Evolutionary conservation across 2,888 invertebrate species (phyloP), one percentile per base, ranked within the genome.

Genomic region (Tuta absoluta): DNA sequence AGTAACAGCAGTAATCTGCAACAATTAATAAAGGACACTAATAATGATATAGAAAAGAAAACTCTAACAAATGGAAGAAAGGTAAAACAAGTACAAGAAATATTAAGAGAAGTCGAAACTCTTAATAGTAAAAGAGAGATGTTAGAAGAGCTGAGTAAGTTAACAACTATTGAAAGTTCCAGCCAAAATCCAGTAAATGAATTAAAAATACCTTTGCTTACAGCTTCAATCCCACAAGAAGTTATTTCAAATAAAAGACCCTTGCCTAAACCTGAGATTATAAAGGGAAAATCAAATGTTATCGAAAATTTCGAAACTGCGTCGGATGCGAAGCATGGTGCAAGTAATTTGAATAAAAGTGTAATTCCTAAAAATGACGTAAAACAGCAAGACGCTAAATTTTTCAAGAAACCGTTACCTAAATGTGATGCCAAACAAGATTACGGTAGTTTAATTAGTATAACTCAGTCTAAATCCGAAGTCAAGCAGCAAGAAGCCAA

Each of bases 141-240:
- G 61, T 66, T 75, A n/a, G 61, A 74, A 64, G 72, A 75, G 65
- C 68, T 77, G 38, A 72, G 75, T 8, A 76, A 70, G 21, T 33
- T 48, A 7, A 45, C 60, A n/a, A 23, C 24, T n/a, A n/a, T 59
- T 21, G 49, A 59, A 37, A 62, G 59, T 56, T 62, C 60, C 2
- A 49, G 28, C 14, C 19, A 14, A 45, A 45, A 37, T 21, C 45
- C 37, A 37, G 56, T 41, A 14, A 53, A 53, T 24, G 51, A 57
- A 12, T 38, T 17, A 24, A 64, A 14, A 62, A 69, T 17, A 48
- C 48, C 51, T 24, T 23, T 23, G 4, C 51, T 24, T n/a, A n/a
- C 17, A 45, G n/a, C 1, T 45, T 17, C 2, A 45, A 11, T 17
- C 5, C 4, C n/a, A 0, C n/a, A 45, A 45, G 45, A 45, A n/a